phyloP scores from a whole-genome alignment of 1,140 invertebrate genomes.

The Zophobas atratus region DNA sequence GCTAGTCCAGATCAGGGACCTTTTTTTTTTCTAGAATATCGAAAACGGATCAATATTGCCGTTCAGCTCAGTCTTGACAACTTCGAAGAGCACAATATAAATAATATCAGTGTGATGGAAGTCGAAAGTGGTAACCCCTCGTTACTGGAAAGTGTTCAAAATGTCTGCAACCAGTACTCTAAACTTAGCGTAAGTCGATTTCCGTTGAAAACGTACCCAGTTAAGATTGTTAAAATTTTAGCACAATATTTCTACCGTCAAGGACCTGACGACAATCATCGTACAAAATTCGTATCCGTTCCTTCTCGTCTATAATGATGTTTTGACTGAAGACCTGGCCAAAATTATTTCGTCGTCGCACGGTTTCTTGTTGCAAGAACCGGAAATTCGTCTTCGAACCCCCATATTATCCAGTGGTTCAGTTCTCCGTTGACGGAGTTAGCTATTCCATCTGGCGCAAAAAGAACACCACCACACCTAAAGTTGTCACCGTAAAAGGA shows the following conservation, averaged over 20 bases:
- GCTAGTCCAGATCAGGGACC: too few relatives aligned
- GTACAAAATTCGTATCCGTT: slow-evolving; percentile 60
- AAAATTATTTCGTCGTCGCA: slow-evolving; percentile 57
- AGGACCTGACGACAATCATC: slow-evolving; percentile 58
- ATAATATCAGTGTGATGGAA: slow-evolving; percentile 61
- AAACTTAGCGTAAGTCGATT: slow-evolving; percentile 59
- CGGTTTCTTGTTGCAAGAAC: too few relatives aligned
- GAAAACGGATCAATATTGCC: slow-evolving; percentile 62
- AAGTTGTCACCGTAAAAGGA: slow-evolving; percentile 58
- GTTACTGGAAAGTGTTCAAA: slow-evolving; percentile 58
- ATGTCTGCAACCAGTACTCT: slow-evolving; percentile 57
- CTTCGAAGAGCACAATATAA: slow-evolving; percentile 55
- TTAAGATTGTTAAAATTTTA: slow-evolving; percentile 50
- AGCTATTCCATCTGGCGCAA: slow-evolving; percentile 61
- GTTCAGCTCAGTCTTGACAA: slow-evolving; percentile 60
- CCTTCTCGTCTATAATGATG: slow-evolving; percentile 60
- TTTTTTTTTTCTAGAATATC: slow-evolving; percentile 57
- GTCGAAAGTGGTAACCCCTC: slow-evolving; percentile 56
- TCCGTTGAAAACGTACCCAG: background rate
- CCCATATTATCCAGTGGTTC: slow-evolving; percentile 55
- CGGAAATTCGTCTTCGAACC: too few relatives aligned
- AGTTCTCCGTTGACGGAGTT: slow-evolving; percentile 55
- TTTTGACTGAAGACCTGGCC: slow-evolving; percentile 55
- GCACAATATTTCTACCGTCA: slow-evolving; percentile 58
- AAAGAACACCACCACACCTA: slow-evolving; percentile 47